Conservation (phyloP, 2,113 vertebrate species). For the Eleginops maclovinus region DNA sequence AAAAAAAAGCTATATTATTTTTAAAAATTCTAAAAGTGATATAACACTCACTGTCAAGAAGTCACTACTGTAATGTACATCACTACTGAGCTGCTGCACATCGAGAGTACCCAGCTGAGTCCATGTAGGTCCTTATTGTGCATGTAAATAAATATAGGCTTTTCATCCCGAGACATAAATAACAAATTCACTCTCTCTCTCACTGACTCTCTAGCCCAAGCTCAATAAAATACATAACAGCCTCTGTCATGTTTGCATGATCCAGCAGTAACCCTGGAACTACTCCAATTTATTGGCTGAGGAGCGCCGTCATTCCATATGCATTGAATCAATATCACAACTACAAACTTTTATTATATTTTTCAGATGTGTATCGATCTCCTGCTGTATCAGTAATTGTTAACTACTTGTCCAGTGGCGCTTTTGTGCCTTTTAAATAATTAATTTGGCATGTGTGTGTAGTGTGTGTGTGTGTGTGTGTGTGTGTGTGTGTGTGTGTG, state of each 20-base stretch:
- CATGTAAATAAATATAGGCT: constrained; percentile 30
- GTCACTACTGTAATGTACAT: neutral
- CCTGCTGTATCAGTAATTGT: constrained; percentile 52
- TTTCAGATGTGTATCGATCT: constrained; percentile 56
- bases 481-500: constrained; percentile 29
- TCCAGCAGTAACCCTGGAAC: constrained; percentile 28
- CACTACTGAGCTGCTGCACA: neutral
- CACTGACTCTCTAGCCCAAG: constrained; percentile 7
- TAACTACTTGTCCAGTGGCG: constrained; percentile 47
- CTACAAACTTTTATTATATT: constrained; percentile 58
- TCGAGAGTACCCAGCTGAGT: neutral
- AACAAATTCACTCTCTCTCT: constrained; percentile 27
- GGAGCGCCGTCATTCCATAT: neutral
- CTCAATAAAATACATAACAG: constrained; percentile 54
- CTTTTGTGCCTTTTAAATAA: constrained; percentile 67
- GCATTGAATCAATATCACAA: constrained; percentile 57
- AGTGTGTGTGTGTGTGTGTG: constrained; percentile 19
- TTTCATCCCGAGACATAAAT: constrained; percentile 43
- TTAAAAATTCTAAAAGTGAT: neutral
- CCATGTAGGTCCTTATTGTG: constrained; percentile 6
- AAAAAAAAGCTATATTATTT: no score
- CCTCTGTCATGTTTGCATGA: constrained; percentile 43
- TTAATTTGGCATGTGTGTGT: constrained; percentile 57
- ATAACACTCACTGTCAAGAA: constrained; percentile 2
- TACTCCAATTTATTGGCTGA: constrained; percentile 27